phyloP scores from a whole-genome alignment of 2,797 vertebrate species.

The Pipistrellus pipistrellus region DNA sequence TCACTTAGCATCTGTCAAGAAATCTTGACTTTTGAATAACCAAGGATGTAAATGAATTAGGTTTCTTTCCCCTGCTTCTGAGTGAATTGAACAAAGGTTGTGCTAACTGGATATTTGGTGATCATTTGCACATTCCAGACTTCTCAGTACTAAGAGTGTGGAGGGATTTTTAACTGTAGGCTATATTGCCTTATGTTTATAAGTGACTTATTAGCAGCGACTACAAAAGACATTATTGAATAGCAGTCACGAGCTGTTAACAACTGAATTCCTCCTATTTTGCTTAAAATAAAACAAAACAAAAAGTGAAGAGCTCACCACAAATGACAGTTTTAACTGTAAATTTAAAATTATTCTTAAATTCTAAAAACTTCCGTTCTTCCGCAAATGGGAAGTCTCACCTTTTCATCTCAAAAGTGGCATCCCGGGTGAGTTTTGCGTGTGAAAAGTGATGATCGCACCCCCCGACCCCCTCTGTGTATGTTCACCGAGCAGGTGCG shows the following conservation, averaged over 20 bases:
- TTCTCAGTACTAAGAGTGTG: background rate
- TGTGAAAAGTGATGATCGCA: background rate
- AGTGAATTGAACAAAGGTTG: background rate
- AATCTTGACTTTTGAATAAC: background rate
- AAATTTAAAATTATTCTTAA: conserved; percentile 19
- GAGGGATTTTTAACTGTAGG: background rate
- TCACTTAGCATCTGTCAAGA: background rate
- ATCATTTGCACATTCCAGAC: background rate
- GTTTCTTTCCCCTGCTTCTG: background rate
- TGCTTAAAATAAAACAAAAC: background rate
- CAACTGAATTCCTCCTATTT: background rate
- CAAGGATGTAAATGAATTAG: background rate
- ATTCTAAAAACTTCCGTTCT: background rate
- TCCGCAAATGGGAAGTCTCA: background rate
- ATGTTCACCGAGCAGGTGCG: conserved; percentile 89
- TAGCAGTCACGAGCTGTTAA: background rate
- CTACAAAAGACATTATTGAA: background rate
- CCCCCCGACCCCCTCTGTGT: accelerated
- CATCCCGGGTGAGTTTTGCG: background rate
- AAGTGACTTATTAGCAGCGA: background rate
- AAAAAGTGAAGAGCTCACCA: background rate
- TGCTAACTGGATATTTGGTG: background rate
- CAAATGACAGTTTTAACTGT: background rate
- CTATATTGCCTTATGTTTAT: background rate
- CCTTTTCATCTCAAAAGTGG: background rate